Base-by-base conservation (phyloP, 2,797 vertebrate genomes). In the Pipistrellus pipistrellus region DNA sequence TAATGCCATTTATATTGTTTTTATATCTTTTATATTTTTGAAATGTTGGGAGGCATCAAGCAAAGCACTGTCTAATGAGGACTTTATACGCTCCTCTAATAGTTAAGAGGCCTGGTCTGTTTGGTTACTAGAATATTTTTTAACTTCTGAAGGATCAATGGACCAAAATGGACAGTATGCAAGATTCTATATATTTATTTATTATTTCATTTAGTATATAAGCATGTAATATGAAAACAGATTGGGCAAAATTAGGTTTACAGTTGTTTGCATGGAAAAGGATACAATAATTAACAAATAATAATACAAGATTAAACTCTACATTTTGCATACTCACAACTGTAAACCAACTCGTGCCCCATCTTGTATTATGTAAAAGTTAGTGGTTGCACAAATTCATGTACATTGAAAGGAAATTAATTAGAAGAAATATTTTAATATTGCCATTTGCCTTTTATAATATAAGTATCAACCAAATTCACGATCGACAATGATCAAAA, bases 181-280 rank as follows among this genome's bases (percentile, higher is more conserved):
- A 38, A 18, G 75, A 53, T 7, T 69, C 48, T 15, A n/a, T 66
- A 69, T 51, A 41, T 44, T 62, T 69, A 51, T 55, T 51, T 9
- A 23, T 77, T 48, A 91, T 75, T 69, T 35, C 20, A 59, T 75
- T 90, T 62, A 59, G 30, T 17, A 91, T 46, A 75, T 93, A 78
- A 53, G 23, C 38, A 80, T 15, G 11, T 38, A 53, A 51, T 76
- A 82, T 8, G n/a, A 53, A 23, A 53, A 8, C 46, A n/a, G 72
- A 18, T 48, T 75, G 8, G 27, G 5, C 30, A 51, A 75, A 75
- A 51, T 17, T 46, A 21, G 72, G 5, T 51, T 23, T 75, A 51
- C 17, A n/a, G 46, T 51, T 20, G 44, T 48, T 48, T 3, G 4
- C 6, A 51, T n/a, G 72, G 30, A 75, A 51, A 48, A 75, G 11